A percentile compares a stretch with the other conserved stretches of the same genome.
phyloP scores from a whole-genome alignment of 2,797 vertebrate genomes.

The Acridotheres tristis region DNA sequence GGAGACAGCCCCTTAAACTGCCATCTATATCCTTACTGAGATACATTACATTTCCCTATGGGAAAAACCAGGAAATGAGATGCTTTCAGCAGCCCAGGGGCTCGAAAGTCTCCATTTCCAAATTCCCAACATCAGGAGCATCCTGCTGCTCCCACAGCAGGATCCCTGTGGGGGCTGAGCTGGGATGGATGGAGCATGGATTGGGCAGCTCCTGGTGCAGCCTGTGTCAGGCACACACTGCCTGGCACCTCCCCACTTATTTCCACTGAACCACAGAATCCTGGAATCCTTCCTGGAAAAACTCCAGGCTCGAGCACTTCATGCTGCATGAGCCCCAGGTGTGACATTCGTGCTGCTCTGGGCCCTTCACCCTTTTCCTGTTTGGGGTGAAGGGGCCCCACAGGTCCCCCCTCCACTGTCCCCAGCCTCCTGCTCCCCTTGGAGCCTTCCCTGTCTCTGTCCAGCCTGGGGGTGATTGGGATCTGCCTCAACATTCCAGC shows the following conservation, averaged over 20 bases:
- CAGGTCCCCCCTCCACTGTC: rapidly evolving
- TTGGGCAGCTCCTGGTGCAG: background rate
- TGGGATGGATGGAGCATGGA: background rate
- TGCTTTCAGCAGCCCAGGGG: background rate
- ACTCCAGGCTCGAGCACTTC: background rate
- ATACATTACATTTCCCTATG: rapidly evolving
- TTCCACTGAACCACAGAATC: background rate
- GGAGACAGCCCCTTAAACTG: background rate
- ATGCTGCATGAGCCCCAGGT: background rate
- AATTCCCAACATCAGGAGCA: background rate
- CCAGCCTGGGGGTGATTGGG: background rate
- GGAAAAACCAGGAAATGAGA: background rate
- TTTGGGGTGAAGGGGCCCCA: background rate
- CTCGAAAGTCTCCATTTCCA: background rate
- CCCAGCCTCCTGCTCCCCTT: background rate
- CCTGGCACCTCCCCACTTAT: background rate
- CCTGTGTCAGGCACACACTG: background rate
- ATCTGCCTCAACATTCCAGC: background rate
- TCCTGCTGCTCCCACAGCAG: background rate
- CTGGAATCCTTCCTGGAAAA: no score
- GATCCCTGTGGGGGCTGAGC: background rate
- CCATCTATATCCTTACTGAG: rapidly evolving
- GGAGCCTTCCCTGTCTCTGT: background rate
- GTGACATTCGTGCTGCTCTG: background rate
- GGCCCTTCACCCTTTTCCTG: background rate